phyloP scores from a whole-genome alignment of 2,113 vertebrate genomes.

The Nesospiza acunhae region DNA sequence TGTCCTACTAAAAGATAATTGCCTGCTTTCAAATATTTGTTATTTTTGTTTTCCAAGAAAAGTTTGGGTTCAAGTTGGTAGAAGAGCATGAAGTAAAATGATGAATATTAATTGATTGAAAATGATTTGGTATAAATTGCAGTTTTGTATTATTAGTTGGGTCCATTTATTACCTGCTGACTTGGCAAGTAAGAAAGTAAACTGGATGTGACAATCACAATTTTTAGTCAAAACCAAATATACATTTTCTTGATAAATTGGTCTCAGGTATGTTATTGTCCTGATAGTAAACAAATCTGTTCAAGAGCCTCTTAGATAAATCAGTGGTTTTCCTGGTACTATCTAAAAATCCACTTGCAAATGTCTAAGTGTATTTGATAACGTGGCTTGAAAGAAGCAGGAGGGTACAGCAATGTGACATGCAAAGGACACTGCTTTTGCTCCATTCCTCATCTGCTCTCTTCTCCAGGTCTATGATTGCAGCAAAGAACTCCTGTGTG shows the following conservation, averaged over 20 bases:
- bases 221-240: not conserved
- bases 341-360: not conserved
- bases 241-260: not conserved
- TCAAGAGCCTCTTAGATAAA: not conserved
- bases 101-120: not conserved
- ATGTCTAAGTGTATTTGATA: not conserved
- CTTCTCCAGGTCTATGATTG: not conserved
- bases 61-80: not conserved
- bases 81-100: not conserved
- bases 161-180: not conserved
- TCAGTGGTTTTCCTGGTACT: not conserved
- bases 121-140: not conserved
- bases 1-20: not conserved
- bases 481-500: not conserved
- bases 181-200: not conserved
- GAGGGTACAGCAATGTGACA: not conserved
- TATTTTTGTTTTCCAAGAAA: not conserved
- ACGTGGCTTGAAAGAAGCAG: not conserved
- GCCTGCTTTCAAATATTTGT: not conserved
- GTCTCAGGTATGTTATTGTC: not conserved
- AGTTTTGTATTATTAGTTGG: not conserved
- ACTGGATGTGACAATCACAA: accelerated
- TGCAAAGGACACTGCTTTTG: not conserved
- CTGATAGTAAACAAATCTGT: not conserved
- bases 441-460: not conserved